Conservation (phyloP, 2,797 vertebrate genomes). For the Taeniopygia guttata region DNA sequence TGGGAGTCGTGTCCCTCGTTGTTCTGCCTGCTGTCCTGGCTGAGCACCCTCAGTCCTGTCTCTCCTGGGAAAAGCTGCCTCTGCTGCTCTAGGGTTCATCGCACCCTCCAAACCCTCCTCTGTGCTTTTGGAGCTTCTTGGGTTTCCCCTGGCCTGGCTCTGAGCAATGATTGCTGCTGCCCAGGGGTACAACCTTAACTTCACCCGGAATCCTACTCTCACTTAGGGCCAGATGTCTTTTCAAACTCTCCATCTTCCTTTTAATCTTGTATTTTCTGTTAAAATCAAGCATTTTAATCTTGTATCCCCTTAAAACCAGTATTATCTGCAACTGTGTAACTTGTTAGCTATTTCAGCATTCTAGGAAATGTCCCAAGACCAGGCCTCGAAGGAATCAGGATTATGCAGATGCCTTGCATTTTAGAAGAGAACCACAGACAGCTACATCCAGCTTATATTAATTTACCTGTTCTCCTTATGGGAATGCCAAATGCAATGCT, state of each 20-base stretch:
- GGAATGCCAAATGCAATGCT: not conserved
- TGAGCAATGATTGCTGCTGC: not conserved
- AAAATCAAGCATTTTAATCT: not conserved
- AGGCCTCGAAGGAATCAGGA: not conserved
- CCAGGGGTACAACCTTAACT: not conserved
- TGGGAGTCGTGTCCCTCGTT: rapidly evolving
- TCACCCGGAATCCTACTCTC: not conserved
- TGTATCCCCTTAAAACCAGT: not conserved
- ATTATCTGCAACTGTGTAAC: not conserved
- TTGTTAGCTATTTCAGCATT: not conserved
- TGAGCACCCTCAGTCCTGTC: not conserved
- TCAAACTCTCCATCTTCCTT: not conserved
- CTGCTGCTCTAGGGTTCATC: not conserved
- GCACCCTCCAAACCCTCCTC: not conserved
- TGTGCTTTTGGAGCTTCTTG: not conserved
- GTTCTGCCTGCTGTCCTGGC: not conserved
- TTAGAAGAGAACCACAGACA: not conserved
- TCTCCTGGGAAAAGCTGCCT: not conserved
- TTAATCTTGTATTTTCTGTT: not conserved
- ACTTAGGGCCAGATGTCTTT: not conserved
- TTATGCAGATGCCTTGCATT: not conserved
- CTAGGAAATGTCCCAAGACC: not conserved
- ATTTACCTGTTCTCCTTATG: not conserved
- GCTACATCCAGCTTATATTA: not conserved
- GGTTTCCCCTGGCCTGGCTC: not conserved